Conservation (phyloP, 2,888 invertebrate genomes). For the Itoplectis maculator region DNA sequence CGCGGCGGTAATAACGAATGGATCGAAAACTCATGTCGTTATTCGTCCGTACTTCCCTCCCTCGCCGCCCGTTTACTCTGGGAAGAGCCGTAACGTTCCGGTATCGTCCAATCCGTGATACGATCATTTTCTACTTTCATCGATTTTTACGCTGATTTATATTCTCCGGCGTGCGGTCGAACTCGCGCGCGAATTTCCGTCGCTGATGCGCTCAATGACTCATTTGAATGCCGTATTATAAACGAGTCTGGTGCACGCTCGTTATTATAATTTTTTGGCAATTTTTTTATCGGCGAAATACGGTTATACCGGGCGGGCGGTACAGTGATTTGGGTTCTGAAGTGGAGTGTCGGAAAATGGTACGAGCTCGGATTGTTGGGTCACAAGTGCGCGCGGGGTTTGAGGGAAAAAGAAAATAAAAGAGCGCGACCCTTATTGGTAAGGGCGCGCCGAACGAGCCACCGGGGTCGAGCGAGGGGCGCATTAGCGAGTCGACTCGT, state of each 20-base stretch:
- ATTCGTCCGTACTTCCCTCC: slow-evolving; percentile 8
- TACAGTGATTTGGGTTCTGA: not conserved
- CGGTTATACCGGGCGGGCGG: not conserved
- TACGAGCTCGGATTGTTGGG: slow-evolving; percentile 36
- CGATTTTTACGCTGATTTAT: slow-evolving; percentile 66
- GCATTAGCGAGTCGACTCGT: slow-evolving; percentile 80
- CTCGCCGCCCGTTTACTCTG: slow-evolving; percentile 13
- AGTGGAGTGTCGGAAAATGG: slow-evolving; percentile 6
- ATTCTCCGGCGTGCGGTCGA: slow-evolving; percentile 42
- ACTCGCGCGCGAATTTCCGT: slow-evolving; percentile 43
- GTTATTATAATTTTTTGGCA: slow-evolving; percentile 29
- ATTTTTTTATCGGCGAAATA: slow-evolving; percentile 11
- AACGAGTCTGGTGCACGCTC: slow-evolving; percentile 37
- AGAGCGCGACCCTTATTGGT: slow-evolving; percentile 75
- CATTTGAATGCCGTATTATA: slow-evolving; percentile 57
- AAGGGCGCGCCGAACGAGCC: slow-evolving; percentile 61
- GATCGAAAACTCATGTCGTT: slow-evolving; percentile 61
- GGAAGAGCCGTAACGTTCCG: slow-evolving; percentile 32
- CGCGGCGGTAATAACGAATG: slow-evolving; percentile 62
- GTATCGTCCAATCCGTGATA: slow-evolving; percentile 42
- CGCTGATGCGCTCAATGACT: slow-evolving; percentile 53
- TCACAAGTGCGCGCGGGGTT: slow-evolving; percentile 41
- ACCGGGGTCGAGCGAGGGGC: slow-evolving; percentile 70
- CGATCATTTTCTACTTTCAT: slow-evolving; percentile 65
- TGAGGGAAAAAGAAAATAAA: slow-evolving; percentile 48